Evolutionary conservation across 37 sponge, comb jelly and placozoan species (phyloP).

Genomic region (Ianthella basta): DNA sequence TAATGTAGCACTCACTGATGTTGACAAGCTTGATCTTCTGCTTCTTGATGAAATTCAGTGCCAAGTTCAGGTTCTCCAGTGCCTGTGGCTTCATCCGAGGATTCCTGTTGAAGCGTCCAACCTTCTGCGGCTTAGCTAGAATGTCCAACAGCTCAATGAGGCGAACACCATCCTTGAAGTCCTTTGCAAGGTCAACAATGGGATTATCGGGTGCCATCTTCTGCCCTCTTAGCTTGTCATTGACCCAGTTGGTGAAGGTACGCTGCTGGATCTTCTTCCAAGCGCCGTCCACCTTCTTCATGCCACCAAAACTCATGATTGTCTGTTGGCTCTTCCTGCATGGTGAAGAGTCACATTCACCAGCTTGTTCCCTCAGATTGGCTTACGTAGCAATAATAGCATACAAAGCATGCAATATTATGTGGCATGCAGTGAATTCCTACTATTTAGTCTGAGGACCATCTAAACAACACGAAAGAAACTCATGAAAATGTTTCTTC

Average conservation of each 20-base stretch:
- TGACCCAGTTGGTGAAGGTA: conserved; percentile 95
- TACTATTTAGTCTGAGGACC: no score
- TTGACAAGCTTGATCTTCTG: conserved; percentile 87
- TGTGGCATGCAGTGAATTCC: no score
- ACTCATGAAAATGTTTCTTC: no score
- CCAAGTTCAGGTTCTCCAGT: conserved; percentile 77
- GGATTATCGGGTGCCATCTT: conserved; percentile 43
- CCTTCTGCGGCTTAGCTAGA: conserved; percentile 43
- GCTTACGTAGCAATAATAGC: no score
- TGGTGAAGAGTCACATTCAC: no score
- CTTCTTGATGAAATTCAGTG: conserved; percentile 66
- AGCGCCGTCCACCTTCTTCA: conserved; percentile 56
- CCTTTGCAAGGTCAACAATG: conserved; percentile 69
- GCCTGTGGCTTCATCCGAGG: conserved; percentile 65
- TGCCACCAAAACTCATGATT: not conserved
- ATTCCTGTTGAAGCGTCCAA: conserved; percentile 52
- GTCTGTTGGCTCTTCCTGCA: no score
- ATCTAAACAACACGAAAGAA: no score
- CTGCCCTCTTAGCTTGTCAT: conserved; percentile 73
- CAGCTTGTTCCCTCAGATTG: no score
- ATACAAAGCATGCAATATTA: no score
- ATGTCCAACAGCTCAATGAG: conserved; percentile 86
- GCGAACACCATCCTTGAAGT: conserved; percentile 85
- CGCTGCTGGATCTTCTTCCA: conserved; percentile 90
- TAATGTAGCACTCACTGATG: conserved; percentile 67